Conservation (phyloP, 1,140 invertebrate species). For the Panagrolaimus sp. region DNA sequence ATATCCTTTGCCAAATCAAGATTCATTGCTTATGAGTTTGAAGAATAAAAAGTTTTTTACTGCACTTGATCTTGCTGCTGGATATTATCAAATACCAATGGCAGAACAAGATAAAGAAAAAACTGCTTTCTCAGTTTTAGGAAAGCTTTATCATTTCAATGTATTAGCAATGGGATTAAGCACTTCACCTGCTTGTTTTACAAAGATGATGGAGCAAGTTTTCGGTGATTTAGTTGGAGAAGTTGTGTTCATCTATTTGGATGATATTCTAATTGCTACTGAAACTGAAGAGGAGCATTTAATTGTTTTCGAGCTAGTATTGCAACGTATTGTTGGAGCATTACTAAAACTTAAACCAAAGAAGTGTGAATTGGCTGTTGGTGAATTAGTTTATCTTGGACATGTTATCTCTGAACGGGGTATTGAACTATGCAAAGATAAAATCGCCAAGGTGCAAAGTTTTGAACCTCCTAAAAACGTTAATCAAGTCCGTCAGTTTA, state of each 20-base stretch:
- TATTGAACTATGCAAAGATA: conserved; percentile 57
- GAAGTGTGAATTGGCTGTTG: conserved; percentile 44
- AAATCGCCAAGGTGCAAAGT: conserved; percentile 52
- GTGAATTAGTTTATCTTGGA: conserved; percentile 58
- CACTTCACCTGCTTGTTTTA: conserved; percentile 60
- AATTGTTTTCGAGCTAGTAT: conserved; percentile 31
- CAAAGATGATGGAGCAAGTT: conserved; percentile 61
- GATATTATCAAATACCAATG: conserved; percentile 38
- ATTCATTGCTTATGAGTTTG: conserved; percentile 59
- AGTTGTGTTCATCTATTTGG: conserved; percentile 58
- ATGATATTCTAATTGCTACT: conserved; percentile 42
- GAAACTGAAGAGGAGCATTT: conserved; percentile 26
- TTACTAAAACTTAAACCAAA: conserved; percentile 40
- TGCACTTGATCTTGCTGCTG: conserved; percentile 52
- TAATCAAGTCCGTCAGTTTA: conserved; percentile 59
- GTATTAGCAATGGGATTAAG: conserved; percentile 61
- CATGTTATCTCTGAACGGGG: conserved; percentile 54
- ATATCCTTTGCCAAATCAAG: conserved; percentile 63
- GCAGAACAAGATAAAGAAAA: conserved; percentile 22
- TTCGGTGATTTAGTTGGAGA: conserved; percentile 40
- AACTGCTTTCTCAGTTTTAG: conserved; percentile 37
- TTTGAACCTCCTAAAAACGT: conserved; percentile 51
- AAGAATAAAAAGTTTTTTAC: conserved; percentile 51
- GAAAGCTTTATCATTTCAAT: conserved; percentile 58
- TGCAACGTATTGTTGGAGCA: conserved; percentile 31